Base-by-base conservation (phyloP, 1,140 invertebrate species). In the Drosophila tropicalis region DNA sequence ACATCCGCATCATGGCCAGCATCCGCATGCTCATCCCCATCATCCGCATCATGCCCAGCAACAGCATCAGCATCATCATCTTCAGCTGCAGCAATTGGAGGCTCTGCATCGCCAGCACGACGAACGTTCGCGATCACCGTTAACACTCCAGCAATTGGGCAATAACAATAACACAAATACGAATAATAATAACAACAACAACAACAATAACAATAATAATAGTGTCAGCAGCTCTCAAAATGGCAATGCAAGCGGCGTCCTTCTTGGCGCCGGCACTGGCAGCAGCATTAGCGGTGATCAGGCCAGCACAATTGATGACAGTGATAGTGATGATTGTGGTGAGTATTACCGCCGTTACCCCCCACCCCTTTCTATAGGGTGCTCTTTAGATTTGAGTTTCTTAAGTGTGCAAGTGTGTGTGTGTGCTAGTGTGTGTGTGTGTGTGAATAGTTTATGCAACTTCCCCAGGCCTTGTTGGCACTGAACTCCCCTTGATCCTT, bases 271-370 rank as follows among this genome's bases (percentile, higher is more conserved):
- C 22, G 82, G 86, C 34, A 81, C 84, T 15, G 84, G 81, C 32
- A 82, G 90, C 76, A 91, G 90, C 76, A 86, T 91, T 66, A 91
- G 86, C 62, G 90, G 86, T 3, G 90, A 91, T 62, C 82, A 87
- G 62, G 81, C 85, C 36, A 91, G 83, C 61, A 91, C 90, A 15
- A 85, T 91, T 47, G 91, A 91, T 36, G 91, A 92, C 62, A 91
- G 91, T 75, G 91, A 92, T 61, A 92, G 91, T 64, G 91, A 92
- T 22, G 83, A 91, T 61, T 91, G 90, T 58, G 90, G 90, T 90
- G 64, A 91, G 90, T 76, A 12, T 25, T 25, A 9, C 5, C 32
- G 1, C n/a, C 12, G 1, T 34, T n/a, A n/a, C 2, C 32, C 6
- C 6, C 9, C 7, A 0, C 6, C 9, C 32, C 32, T 9, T 34